Evolutionary conservation across 2,888 invertebrate species (phyloP).

Genomic region (Prenolepis imparis): DNA sequence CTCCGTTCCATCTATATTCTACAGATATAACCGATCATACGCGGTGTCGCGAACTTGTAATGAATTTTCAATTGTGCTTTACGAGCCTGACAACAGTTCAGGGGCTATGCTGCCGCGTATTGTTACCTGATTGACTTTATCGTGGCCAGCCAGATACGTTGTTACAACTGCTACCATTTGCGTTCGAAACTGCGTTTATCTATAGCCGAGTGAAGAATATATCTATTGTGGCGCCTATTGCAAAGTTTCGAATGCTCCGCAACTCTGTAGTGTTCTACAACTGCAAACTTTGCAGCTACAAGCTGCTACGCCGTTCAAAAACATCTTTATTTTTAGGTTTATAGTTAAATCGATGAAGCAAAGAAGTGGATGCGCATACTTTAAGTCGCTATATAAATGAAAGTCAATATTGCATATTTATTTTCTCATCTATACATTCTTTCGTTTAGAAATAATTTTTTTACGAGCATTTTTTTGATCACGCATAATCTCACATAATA

Average conservation of each 20-base stretch:
- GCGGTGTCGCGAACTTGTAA: conserved; percentile 48
- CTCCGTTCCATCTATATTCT: conserved; percentile 37
- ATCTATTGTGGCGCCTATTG: conserved; percentile 18
- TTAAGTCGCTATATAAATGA: background rate
- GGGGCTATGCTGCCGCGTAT: background rate
- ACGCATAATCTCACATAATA: background rate
- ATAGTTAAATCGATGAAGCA: background rate
- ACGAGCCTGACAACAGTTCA: conserved; percentile 38
- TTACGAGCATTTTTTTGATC: background rate
- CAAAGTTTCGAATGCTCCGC: conserved; percentile 35
- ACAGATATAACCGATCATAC: conserved; percentile 15
- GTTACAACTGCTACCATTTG: conserved; percentile 29
- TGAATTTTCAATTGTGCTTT: conserved; percentile 56
- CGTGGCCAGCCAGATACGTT: conserved; percentile 40
- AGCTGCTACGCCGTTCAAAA: conserved; percentile 14
- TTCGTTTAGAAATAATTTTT: background rate
- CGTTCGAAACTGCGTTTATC: conserved; percentile 43
- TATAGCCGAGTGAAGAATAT: conserved; percentile 32
- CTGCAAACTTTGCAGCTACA: conserved; percentile 19
- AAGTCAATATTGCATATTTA: background rate
- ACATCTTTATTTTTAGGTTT: background rate
- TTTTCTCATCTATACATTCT: background rate
- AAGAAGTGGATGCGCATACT: background rate
- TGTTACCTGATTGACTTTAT: conserved; percentile 56
- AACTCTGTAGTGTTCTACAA: background rate